Base-by-base conservation (phyloP, 2,113 vertebrate species). In the Cyprinodon brontotheroides region DNA sequence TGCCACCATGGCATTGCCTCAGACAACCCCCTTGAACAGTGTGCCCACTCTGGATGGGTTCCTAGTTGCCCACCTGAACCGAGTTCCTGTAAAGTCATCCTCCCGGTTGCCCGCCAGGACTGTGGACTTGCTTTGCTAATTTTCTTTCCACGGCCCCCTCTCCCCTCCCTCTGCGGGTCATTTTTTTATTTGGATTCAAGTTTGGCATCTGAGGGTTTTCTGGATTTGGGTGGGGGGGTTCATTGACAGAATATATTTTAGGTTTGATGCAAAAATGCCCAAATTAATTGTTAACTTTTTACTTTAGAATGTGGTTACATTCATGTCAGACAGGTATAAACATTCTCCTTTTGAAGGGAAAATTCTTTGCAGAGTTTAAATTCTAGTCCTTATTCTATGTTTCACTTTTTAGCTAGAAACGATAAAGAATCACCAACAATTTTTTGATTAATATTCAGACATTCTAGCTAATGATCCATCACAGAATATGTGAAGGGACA, bases 401-500 rank as follows among this genome's bases (percentile, higher is more conserved):
- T 50, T 15, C 4, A 5, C 7, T 63, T 70, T 80, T 61, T 61
- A 74, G 48, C 38, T 29, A 29, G 6, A 74, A 59, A 82, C 89
- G 48, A 86, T 71, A 80, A 72, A 40, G 60, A 70, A 77, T 83
- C 60, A 11, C 68, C 78, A 70, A 75, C 47, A 81, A 80, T 29
- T 80, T 82, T 80, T 61, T 68, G 70, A 73, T 84, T 78, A 77
- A 70, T 81, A 75, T 71, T 65, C 57, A 76, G 77, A 78, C 68
- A 74, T 70, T 75, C 13, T 63, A 29, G 68, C 70, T 81, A 86
- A 88, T 84, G 76, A 91, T 90, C 78, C 65, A 75, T 86, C 65
- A 74, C 79, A 15, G 50, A 79, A 72, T 73, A 80, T 90, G 87
- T 87, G 76, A 90, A 68, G 83, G 89, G 79, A 90, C 29, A 61